Base-by-base conservation (phyloP, 2,797 vertebrate species). In the Falco cherrug region DNA sequence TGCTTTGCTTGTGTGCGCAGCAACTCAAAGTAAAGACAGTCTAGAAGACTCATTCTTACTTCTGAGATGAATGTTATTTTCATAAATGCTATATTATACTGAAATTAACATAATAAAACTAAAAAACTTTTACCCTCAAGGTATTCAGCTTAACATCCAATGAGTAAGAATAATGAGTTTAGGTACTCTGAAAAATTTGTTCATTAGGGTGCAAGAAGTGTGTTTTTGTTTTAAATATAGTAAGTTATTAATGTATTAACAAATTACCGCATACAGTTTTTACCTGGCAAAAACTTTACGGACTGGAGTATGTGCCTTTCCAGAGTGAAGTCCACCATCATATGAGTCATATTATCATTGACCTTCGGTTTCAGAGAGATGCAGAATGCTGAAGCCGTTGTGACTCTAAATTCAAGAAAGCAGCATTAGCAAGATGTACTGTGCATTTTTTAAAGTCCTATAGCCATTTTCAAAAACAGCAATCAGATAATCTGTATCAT, bases 261-360 rank as follows among this genome's bases (percentile, higher is more conserved):
- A 94, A 84, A 84, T 15, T 20, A 1, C 5, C 59, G 31, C 41
- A 71, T 15, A 75, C 8, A 35, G 19, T 83, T 95, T 84, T 97
- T 98, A 99, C 99, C 99, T 95, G 99, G 99, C 93, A 99, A 98
- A 97, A 99, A 99, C 96, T 98, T 98, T 33, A 99, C 98, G 76
- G 96, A 95, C 59, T 98, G 98, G 87, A 99, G 98, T 87, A 98
- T 98, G 71, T 90, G 98, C 91, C 97, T 99, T 97, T 99, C 99
- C n/a, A 97, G 85, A 91, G 98, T 96, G 53, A 99, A 99, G 97
- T 99, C 99, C 59, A 99, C 99, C 81, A 98, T 99, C 93, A 99
- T 97, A 39, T 99, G 98, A 37, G 98, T 98, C 99, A 99, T 99
- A 95, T 98, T 99, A 81, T 99, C 99, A 33, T 99, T 98, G 95